Percentiles rank a stretch among this genome's conserved stretches.
Conservation (phyloP, 23 tunicate genomes). For the Corella eumyota region DNA sequence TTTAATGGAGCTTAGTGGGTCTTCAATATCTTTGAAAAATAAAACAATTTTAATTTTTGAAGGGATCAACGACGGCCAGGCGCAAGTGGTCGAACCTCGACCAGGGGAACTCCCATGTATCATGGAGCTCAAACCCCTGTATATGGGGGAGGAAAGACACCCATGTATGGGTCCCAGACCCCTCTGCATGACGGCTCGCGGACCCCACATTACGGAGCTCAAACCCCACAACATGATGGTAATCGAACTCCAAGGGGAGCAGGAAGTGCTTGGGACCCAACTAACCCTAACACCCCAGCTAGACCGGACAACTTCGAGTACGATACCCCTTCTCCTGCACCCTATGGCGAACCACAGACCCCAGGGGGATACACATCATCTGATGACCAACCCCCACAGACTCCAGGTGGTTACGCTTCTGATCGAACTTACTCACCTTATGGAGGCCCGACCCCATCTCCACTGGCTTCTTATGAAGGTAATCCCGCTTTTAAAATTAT, state of each 20-base stretch:
- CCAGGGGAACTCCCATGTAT: constrained; percentile 59
- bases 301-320: constrained; percentile 70
- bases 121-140: constrained; percentile 89
- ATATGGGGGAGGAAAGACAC: constrained; percentile 91
- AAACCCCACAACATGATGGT: constrained; percentile 96
- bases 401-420: constrained; percentile 82
- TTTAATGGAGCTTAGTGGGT: not conserved
- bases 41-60: not conserved
- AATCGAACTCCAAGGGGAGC: constrained; percentile 89
- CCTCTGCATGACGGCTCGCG: constrained; percentile 93
- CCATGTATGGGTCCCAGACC: constrained; percentile 97
- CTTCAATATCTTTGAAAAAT: not conserved
- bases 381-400: constrained; percentile 80
- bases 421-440: constrained; percentile 70
- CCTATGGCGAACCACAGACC: constrained; percentile 77
- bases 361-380: constrained; percentile 69
- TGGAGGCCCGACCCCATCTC: constrained; percentile 81
- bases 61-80: constrained; percentile 61
- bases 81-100: constrained; percentile 41
- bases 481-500: not conserved
- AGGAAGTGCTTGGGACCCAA: constrained; percentile 96
- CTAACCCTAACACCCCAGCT: constrained; percentile 80
- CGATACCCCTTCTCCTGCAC: constrained; percentile 78
- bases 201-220: constrained; percentile 94
- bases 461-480: constrained; percentile 71